These are phyloP conservation scores for Pseudomyrmex cubaensis DNA, from an alignment of 1,140 invertebrate species.

Conservation along the genomic window DNA sequence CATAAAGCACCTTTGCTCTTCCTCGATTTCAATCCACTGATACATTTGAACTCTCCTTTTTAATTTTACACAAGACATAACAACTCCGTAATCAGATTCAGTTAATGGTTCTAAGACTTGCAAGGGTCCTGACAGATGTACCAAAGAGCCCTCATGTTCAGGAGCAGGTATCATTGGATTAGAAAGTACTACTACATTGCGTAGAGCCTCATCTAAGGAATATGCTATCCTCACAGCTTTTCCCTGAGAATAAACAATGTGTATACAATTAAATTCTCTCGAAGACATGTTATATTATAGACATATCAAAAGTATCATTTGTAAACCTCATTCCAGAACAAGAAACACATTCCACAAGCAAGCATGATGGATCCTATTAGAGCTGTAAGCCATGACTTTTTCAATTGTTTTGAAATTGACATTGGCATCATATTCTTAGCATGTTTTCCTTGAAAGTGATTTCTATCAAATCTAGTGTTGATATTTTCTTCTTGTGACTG, in stretches of 20 bases:
- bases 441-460: constrained; percentile 68
- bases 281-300: constrained; percentile 16
- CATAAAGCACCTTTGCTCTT: constrained; percentile 86
- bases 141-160: constrained; percentile 90
- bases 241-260: constrained; percentile 83
- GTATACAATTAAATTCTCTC: constrained; percentile 6
- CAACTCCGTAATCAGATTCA: constrained; percentile 92
- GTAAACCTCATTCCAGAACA: constrained; percentile 91
- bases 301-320: constrained; percentile 33
- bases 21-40: constrained; percentile 93
- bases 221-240: constrained; percentile 89
- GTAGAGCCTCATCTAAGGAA: constrained; percentile 90
- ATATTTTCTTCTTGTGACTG: constrained; percentile 71
- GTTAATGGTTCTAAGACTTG: constrained; percentile 91
- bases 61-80: constrained; percentile 90
- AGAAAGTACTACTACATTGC: constrained; percentile 86
- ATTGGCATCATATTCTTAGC: constrained; percentile 69
- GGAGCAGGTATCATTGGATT: constrained; percentile 85
- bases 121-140: constrained; percentile 91
- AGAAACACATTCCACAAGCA: constrained; percentile 86
- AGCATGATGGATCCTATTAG: constrained; percentile 87
- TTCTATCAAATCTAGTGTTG: constrained; percentile 69
- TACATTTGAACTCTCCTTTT: constrained; percentile 94
- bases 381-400: constrained; percentile 87
- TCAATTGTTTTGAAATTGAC: constrained; percentile 86